phyloP scores from a whole-genome alignment of 2,888 invertebrate species.

The Acronicta alni region DNA sequence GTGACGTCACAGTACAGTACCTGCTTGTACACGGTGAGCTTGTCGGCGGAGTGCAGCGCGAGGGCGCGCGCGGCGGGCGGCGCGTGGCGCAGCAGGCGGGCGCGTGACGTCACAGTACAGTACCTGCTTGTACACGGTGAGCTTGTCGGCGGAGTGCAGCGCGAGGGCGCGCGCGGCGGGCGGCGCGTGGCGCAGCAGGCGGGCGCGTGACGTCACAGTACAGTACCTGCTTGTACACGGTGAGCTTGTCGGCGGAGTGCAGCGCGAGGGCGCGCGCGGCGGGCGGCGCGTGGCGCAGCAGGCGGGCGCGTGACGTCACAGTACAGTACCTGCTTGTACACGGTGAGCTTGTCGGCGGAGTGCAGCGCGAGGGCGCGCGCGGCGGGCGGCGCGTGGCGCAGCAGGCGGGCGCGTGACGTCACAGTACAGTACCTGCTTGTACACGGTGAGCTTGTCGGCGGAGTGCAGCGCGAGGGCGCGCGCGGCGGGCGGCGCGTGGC shows the following conservation, averaged over 20 bases:
- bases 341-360: conserved; percentile 62
- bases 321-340: conserved; percentile 58
- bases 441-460: conserved; percentile 47
- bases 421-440: conserved; percentile 58
- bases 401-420: conserved; percentile 95
- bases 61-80: conserved; percentile 95
- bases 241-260: conserved; percentile 79
- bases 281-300: conserved; percentile 93
- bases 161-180: conserved; percentile 94
- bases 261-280: conserved; percentile 93
- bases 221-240: conserved; percentile 58
- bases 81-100: conserved; percentile 94
- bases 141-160: conserved; percentile 79
- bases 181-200: conserved; percentile 94
- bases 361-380: conserved; percentile 93
- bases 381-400: conserved; percentile 94
- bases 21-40: conserved; percentile 53
- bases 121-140: conserved; percentile 56
- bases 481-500: conserved; percentile 93
- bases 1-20: too few species aligned
- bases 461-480: conserved; percentile 92
- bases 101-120: too few species aligned
- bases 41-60: conserved; percentile 85
- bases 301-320: conserved; percentile 95
- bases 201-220: too few species aligned